These are phyloP conservation scores for Deladenus siricidicola DNA, from an alignment of 2,888 invertebrate genomes.

Conservation along the genomic window DNA sequence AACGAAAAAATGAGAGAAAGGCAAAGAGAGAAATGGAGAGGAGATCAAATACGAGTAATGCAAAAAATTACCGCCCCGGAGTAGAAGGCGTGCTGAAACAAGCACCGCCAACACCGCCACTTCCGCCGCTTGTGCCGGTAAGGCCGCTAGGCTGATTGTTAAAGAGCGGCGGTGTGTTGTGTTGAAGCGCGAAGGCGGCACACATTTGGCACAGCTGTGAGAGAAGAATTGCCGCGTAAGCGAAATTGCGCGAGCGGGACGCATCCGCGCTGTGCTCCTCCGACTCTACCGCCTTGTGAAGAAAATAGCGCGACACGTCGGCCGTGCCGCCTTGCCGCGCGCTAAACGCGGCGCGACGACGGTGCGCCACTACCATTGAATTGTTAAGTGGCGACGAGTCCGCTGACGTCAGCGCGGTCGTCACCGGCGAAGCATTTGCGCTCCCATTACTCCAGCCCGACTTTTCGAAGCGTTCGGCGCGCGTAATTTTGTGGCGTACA, in stretches of 20 bases:
- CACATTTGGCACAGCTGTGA: slow-evolving; percentile 93
- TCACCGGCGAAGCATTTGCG: slow-evolving; percentile 1
- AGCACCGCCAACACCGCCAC: too few relatives aligned
- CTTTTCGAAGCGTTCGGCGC: not conserved
- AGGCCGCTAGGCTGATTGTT: too few relatives aligned
- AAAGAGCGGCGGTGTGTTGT: slow-evolving; percentile 64
- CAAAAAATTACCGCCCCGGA: too few relatives aligned
- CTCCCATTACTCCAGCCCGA: slow-evolving; percentile 1
- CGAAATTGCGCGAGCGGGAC: slow-evolving; percentile 55
- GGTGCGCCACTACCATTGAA: not conserved
- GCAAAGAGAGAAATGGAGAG: too few relatives aligned
- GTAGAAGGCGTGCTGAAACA: too few relatives aligned
- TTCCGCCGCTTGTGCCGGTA: too few relatives aligned
- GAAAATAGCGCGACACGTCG: too few relatives aligned
- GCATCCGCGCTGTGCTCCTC: slow-evolving; percentile 27
- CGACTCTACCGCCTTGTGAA: slow-evolving; percentile 8
- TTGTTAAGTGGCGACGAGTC: not conserved
- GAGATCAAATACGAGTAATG: too few relatives aligned
- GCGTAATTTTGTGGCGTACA: slow-evolving; percentile 4
- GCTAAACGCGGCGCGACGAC: slow-evolving; percentile 3
- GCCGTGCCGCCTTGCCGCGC: too few relatives aligned
- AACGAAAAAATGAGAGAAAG: too few relatives aligned
- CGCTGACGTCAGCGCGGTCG: slow-evolving; percentile 4
- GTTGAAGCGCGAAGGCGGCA: slow-evolving; percentile 86
- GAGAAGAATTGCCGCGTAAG: slow-evolving; percentile 75